Evolutionary conservation across 1,140 invertebrate genomes (phyloP).

Genomic region (Drosophila bipectinata): DNA sequence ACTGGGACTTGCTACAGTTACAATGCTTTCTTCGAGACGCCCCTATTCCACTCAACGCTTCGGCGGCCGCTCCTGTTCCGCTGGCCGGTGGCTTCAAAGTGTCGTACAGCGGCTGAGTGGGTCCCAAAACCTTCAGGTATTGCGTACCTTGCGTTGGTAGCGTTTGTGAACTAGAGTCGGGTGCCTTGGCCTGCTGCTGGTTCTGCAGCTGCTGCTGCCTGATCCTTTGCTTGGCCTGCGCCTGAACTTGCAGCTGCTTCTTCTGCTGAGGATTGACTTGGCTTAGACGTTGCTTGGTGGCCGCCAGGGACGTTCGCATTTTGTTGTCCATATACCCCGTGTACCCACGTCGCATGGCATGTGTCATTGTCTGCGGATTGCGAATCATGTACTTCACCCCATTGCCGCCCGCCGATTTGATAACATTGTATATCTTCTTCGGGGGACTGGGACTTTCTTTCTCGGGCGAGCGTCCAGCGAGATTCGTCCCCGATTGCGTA

Average conservation of each 20-base stretch:
- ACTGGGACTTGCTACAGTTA: conserved; percentile 99
- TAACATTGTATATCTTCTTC: conserved; percentile 60
- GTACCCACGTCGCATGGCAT: conserved; percentile 60
- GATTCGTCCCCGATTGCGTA: conserved; percentile 12
- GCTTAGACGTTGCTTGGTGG: conserved; percentile 35
- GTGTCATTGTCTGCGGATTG: conserved; percentile 50
- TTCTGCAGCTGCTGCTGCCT: conserved; percentile 54
- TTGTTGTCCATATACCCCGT: conserved; percentile 57
- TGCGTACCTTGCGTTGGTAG: conserved; percentile 9
- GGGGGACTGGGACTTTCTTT: conserved; percentile 8
- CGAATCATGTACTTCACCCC: conserved; percentile 64
- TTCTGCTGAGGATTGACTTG: conserved; percentile 42
- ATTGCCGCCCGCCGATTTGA: conserved; percentile 50
- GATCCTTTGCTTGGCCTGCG: conserved; percentile 47
- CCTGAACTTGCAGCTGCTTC: conserved; percentile 48
- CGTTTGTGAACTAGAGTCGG: conserved; percentile 1
- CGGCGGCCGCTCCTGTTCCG: conserved; percentile 9
- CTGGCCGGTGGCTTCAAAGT: conserved; percentile 51
- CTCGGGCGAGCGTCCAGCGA: conserved; percentile 24
- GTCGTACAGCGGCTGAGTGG: conserved; percentile 59
- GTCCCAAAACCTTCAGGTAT: conserved; percentile 17
- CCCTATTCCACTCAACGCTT: conserved; percentile 37
- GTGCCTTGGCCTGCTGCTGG: conserved; percentile 6
- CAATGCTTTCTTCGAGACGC: conserved; percentile 86
- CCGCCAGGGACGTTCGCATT: conserved; percentile 21